A percentile compares a stretch with the other conserved stretches of the same genome.
These are phyloP conservation scores for Atlantisia rogersi DNA, from an alignment of 2,113 vertebrate genomes.

Conservation along the genomic window DNA sequence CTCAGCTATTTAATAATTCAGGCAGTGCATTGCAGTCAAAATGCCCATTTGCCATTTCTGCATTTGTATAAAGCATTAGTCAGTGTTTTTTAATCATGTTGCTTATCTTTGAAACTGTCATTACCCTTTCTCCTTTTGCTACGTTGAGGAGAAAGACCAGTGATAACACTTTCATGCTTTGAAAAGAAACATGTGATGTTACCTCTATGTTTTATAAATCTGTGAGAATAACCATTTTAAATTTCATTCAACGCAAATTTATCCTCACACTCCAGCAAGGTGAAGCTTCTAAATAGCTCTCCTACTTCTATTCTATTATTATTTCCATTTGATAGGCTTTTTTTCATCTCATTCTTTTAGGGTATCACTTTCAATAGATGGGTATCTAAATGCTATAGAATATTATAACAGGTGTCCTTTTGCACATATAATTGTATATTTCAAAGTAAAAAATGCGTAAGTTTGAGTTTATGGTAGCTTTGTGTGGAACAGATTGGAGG, in stretches of 20 bases:
- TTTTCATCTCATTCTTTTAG: not conserved
- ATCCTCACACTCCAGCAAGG: not conserved
- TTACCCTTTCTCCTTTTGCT: not conserved
- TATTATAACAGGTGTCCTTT: not conserved
- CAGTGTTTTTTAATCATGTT: constrained; percentile 19
- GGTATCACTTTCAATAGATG: not conserved
- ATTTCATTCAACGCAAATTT: not conserved
- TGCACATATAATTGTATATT: not conserved
- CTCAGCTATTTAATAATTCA: constrained; percentile 67
- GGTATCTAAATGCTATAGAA: not conserved
- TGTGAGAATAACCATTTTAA: not conserved
- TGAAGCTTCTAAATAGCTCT: not conserved
- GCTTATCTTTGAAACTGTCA: not conserved
- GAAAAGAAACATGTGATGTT: not conserved
- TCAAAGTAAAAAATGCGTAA: not conserved
- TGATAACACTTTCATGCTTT: not conserved
- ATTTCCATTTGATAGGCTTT: not conserved
- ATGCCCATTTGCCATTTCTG: constrained; percentile 36
- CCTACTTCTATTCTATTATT: not conserved
- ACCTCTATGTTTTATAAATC: not conserved
- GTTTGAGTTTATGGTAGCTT: not conserved
- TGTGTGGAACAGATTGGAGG: not conserved
- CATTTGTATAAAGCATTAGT: constrained; percentile 29
- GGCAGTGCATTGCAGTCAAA: constrained; percentile 1
- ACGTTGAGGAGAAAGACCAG: not conserved